Conservation (phyloP, 1,140 invertebrate genomes). For the Diachasma alloeum region DNA sequence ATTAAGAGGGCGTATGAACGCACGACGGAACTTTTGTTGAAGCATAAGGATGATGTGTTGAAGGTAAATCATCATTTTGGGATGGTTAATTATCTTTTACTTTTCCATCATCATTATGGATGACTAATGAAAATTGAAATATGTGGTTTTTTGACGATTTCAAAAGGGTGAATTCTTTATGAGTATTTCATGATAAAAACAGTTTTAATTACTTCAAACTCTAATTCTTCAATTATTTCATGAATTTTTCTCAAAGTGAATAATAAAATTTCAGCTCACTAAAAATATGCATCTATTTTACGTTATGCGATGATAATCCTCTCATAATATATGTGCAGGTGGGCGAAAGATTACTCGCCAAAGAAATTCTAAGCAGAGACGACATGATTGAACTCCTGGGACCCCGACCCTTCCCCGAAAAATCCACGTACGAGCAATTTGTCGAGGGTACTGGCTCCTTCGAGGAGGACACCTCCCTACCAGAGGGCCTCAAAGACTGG, state of each 20-base stretch:
- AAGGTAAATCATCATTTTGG: conserved; percentile 69
- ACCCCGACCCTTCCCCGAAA: conserved; percentile 94
- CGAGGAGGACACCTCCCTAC: conserved; percentile 94
- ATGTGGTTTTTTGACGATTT: too few relatives aligned
- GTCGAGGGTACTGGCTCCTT: conserved; percentile 98
- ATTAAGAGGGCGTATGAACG: conserved; percentile 84
- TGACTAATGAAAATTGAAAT: too few relatives aligned
- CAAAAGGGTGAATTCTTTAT: too few relatives aligned
- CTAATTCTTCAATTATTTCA: not conserved
- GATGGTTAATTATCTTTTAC: too few relatives aligned
- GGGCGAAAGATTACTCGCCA: conserved; percentile 91
- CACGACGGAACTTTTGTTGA: conserved; percentile 82
- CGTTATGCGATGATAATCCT: not conserved
- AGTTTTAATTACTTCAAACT: too few relatives aligned
- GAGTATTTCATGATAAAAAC: too few relatives aligned
- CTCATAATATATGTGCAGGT: conserved; percentile 69
- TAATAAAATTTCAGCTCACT: too few relatives aligned
- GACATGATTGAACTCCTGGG: conserved; percentile 99
- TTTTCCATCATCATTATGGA: not conserved
- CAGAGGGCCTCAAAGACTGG: conserved; percentile 96
- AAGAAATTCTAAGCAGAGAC: conserved; percentile 94
- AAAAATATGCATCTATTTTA: too few relatives aligned
- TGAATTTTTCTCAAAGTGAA: not conserved
- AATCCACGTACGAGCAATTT: conserved; percentile 99
- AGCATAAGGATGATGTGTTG: conserved; percentile 88